Evolutionary conservation across 2,888 invertebrate species (phyloP).

Genomic region (Cryptocephalus moraei): DNA sequence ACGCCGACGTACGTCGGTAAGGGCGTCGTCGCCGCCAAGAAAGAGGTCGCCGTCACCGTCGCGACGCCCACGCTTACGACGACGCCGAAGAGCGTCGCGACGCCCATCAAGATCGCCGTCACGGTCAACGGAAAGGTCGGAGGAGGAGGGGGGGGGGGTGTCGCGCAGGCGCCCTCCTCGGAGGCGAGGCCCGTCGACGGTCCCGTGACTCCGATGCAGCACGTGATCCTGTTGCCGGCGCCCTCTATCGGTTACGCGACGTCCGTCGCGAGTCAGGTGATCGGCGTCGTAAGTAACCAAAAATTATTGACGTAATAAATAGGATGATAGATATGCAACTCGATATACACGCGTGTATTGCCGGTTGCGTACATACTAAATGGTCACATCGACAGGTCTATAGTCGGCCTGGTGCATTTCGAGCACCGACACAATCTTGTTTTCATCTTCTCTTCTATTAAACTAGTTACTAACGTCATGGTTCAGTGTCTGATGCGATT

Average conservation of each 20-base stretch:
- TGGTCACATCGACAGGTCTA: too few species aligned
- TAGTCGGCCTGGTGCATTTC: too few species aligned
- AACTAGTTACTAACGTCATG: too few species aligned
- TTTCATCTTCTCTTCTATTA: too few species aligned
- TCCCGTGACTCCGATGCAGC: slow-evolving; percentile 5
- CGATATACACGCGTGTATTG: too few species aligned
- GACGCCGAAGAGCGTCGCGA: neutral
- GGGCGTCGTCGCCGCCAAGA: neutral
- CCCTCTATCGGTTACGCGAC: neutral
- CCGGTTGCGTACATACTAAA: too few species aligned
- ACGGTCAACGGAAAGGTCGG: neutral
- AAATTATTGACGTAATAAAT: too few species aligned
- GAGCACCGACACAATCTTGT: too few species aligned
- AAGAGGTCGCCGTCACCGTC: neutral
- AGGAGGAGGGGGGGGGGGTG: too few species aligned
- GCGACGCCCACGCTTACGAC: neutral
- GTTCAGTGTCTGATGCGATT: too few species aligned
- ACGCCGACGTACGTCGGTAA: slow-evolving; percentile 14
- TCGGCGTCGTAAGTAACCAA: slow-evolving; percentile 10
- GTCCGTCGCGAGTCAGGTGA: slow-evolving; percentile 8
- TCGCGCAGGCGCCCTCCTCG: neutral
- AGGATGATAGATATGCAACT: too few species aligned
- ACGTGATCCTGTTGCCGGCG: slow-evolving; percentile 10
- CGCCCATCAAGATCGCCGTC: neutral
- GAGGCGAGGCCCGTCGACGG: neutral